These are phyloP conservation scores for Anguilla rostrata DNA, from an alignment of 2,113 vertebrate genomes.

Conservation along the genomic window DNA sequence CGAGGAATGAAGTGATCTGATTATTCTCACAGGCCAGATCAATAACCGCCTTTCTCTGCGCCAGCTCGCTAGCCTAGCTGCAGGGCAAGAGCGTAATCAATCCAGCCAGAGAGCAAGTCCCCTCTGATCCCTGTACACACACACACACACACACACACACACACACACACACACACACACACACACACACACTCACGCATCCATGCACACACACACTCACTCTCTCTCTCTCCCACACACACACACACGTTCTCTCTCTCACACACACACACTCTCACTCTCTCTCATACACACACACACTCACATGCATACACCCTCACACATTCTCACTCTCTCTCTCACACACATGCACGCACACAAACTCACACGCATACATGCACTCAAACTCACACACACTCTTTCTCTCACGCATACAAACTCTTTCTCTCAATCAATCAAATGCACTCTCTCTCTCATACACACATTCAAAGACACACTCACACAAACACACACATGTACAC, in stretches of 20 bases:
- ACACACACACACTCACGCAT: too few species aligned
- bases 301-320: background rate
- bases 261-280: constrained; percentile 39
- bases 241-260: constrained; percentile 26
- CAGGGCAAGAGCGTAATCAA: constrained; percentile 78
- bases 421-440: too few species aligned
- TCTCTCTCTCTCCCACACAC: background rate
- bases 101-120: background rate
- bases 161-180: constrained; percentile 30
- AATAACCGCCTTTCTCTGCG: constrained; percentile 72
- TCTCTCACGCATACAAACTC: too few species aligned
- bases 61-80: constrained; percentile 64
- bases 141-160: background rate
- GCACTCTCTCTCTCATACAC: too few species aligned
- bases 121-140: background rate
- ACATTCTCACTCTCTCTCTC: too few species aligned
- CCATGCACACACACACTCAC: constrained; percentile 1
- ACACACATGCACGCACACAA: too few species aligned
- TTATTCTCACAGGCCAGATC: constrained; percentile 82
- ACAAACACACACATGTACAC: too few species aligned
- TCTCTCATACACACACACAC: constrained; percentile 20
- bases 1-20: constrained; percentile 83
- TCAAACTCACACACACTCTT: too few species aligned
- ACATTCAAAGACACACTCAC: too few species aligned
- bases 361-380: too few species aligned